Conservation (phyloP, 1,140 invertebrate genomes). For the Oscheius sp. region DNA sequence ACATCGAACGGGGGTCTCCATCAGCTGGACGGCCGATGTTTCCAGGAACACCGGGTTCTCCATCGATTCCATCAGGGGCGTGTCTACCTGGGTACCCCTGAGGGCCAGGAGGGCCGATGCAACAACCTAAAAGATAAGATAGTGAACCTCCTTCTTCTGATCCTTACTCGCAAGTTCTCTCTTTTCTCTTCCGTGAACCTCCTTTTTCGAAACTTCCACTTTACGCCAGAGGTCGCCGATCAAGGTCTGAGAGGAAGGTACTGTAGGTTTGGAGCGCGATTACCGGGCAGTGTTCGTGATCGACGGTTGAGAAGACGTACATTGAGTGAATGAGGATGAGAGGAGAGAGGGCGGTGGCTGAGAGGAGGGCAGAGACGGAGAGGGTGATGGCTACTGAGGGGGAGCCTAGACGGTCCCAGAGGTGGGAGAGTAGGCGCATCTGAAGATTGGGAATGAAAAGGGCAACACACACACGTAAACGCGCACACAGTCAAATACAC, state of each 20-base stretch:
- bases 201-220: constrained; percentile 8
- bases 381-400: constrained; percentile 21
- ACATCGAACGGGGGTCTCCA: constrained; percentile 13
- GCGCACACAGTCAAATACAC: background rate
- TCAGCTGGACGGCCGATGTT: constrained; percentile 21
- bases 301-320: background rate
- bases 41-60: constrained; percentile 11
- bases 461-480: background rate
- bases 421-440: background rate
- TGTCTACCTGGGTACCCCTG: constrained; percentile 21
- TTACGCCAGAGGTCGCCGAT: constrained; percentile 14
- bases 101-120: constrained; percentile 20
- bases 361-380: constrained; percentile 19
- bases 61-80: constrained; percentile 17
- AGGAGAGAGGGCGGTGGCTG: constrained; percentile 20
- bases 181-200: constrained; percentile 20
- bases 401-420: constrained; percentile 10
- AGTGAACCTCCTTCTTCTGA: background rate
- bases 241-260: background rate
- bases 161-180: constrained; percentile 16
- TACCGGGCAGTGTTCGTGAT: constrained; percentile 23
- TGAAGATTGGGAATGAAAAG: background rate
- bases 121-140: constrained; percentile 12
- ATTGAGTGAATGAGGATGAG: constrained; percentile 9
- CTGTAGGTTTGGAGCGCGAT: background rate